A percentile compares a stretch with the other conserved stretches of the same genome.
Evolutionary conservation across 1,140 invertebrate species (phyloP).

Genomic region (Gyrodactylus bullatarudis): DNA sequence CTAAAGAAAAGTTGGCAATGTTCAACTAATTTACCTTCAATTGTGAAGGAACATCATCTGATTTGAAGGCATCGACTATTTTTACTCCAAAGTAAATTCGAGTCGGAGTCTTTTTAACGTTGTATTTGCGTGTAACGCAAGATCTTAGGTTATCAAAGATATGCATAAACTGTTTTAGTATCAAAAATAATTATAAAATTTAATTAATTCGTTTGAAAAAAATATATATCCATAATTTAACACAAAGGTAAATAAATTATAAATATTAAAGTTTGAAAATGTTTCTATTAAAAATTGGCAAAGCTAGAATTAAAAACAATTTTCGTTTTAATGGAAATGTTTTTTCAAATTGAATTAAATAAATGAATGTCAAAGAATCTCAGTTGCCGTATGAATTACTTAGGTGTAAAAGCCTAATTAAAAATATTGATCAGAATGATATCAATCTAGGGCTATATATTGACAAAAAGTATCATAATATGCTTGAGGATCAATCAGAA

Average conservation of each 20-base stretch:
- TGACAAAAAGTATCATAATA: not conserved
- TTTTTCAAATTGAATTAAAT: not conserved
- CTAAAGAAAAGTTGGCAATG: conserved; percentile 10
- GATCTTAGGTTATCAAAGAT: not conserved
- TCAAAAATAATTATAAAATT: not conserved
- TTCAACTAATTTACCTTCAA: not conserved
- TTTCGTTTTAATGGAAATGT: not conserved
- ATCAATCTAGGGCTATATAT: not conserved
- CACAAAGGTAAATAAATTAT: no score
- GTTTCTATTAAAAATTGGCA: no score
- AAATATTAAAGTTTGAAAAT: no score
- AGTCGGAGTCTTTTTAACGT: not conserved
- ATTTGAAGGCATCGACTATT: not conserved
- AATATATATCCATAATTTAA: not conserved
- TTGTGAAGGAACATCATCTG: not conserved
- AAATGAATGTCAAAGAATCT: not conserved
- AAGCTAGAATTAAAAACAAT: not conserved
- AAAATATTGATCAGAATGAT: not conserved
- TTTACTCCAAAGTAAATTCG: not conserved
- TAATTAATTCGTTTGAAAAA: not conserved
- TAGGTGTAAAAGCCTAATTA: not conserved
- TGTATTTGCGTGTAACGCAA: not conserved
- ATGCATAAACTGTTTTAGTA: not conserved
- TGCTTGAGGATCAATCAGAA: not conserved
- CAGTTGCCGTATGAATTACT: not conserved